phyloP scores from a whole-genome alignment of 1,140 invertebrate species.

The Diabrotica virgifera region DNA sequence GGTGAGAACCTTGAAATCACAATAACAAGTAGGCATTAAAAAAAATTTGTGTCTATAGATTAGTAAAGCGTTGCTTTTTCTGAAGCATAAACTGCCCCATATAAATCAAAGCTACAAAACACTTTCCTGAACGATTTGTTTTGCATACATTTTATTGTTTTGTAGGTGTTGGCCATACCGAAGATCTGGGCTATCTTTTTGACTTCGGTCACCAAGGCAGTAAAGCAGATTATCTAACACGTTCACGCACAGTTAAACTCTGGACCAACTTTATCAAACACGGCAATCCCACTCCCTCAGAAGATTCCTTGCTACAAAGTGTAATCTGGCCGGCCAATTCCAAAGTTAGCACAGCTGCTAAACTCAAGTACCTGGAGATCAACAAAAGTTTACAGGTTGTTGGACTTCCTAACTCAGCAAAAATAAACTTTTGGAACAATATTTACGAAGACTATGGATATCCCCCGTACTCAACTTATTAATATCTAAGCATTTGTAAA shows the following conservation, averaged over 20 bases:
- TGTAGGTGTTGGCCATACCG: constrained; percentile 16
- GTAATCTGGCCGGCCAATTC: constrained; percentile 50
- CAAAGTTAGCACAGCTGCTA: neutral
- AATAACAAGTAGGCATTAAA: too few relatives aligned
- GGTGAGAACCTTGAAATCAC: too few relatives aligned
- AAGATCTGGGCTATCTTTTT: constrained; percentile 17
- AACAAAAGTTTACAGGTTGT: neutral
- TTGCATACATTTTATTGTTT: neutral
- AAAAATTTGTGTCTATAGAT: too few relatives aligned
- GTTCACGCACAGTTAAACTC: constrained; percentile 47
- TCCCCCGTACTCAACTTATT: constrained; percentile 9
- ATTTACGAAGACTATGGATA: neutral
- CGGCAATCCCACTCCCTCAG: constrained; percentile 49
- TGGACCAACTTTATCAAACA: constrained; percentile 56
- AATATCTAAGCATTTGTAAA: neutral
- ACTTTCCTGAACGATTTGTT: too few relatives aligned
- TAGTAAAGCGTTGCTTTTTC: too few relatives aligned
- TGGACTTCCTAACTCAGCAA: neutral
- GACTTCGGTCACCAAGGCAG: neutral
- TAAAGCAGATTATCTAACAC: neutral
- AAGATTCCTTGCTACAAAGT: constrained; percentile 39
- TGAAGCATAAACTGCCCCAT: too few relatives aligned
- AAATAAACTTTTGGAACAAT: neutral
- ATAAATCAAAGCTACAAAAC: too few relatives aligned
- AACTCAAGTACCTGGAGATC: neutral